phyloP scores from a whole-genome alignment of 2,113 vertebrate genomes.

The Mobula hypostoma region DNA sequence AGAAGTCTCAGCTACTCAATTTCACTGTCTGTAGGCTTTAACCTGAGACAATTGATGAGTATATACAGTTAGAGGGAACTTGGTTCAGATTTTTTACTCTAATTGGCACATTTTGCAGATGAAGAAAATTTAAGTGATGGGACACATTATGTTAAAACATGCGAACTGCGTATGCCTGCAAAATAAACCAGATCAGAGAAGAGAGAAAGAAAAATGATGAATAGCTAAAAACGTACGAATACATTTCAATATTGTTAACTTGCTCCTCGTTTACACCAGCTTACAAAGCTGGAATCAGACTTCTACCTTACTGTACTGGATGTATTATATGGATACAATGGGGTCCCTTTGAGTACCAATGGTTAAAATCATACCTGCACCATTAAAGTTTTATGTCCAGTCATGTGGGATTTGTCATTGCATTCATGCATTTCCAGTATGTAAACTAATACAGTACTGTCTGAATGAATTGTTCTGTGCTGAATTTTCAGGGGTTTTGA shows the following conservation, averaged over 20 bases:
- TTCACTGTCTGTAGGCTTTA: neutral
- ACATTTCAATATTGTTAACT: neutral
- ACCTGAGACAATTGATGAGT: neutral
- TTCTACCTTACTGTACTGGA: neutral
- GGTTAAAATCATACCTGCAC: neutral
- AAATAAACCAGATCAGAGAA: neutral
- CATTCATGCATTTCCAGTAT: neutral
- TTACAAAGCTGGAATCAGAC: neutral
- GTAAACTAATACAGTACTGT: neutral
- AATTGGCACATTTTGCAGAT: neutral
- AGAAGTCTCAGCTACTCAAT: neutral
- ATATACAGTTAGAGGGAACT: neutral
- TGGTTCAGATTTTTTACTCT: neutral
- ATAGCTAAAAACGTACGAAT: neutral
- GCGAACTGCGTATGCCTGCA: neutral
- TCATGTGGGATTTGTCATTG: neutral
- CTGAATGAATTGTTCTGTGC: neutral
- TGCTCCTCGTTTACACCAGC: neutral
- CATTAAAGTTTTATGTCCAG: neutral
- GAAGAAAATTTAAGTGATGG: constrained; percentile 10
- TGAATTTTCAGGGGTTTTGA: neutral
- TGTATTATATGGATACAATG: neutral
- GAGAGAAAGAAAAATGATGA: neutral
- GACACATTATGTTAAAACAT: too few species aligned
- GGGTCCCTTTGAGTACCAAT: neutral